Percentiles rank a stretch among this genome's conserved stretches.
These are phyloP conservation scores for Alethe castanea DNA, from an alignment of 2,113 vertebrate species.

Conservation along the genomic window DNA sequence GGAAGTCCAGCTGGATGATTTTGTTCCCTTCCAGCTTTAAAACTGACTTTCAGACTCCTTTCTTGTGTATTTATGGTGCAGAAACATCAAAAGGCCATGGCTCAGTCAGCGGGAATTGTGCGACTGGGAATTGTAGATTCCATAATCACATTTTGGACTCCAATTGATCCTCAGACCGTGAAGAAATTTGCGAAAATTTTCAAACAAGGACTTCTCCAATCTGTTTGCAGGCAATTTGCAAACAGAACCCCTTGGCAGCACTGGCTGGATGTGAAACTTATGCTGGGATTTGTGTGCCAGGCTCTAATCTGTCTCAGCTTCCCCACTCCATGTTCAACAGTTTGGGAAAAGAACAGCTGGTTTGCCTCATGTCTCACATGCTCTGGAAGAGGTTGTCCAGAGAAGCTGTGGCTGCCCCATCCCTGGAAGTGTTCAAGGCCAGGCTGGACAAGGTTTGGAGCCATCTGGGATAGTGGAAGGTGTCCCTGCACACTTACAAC, in stretches of 20 bases:
- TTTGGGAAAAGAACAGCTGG: neutral
- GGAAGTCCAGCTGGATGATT: neutral
- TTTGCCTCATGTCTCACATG: neutral
- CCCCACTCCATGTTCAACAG: neutral
- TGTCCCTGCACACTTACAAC: neutral
- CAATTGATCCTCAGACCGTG: conserved; percentile 16
- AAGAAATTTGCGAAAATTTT: conserved; percentile 40
- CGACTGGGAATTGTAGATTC: neutral
- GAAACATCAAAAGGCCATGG: neutral
- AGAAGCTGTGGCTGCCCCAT: neutral
- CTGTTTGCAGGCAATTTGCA: conserved; percentile 55
- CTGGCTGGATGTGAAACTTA: neutral
- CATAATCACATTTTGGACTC: conserved; percentile 26
- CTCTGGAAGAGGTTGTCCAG: neutral
- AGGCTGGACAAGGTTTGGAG: neutral
- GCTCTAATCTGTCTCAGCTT: neutral
- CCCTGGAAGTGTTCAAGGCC: neutral
- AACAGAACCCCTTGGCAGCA: conserved; percentile 15
- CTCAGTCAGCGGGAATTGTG: neutral
- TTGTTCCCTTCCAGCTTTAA: neutral
- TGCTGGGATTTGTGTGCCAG: neutral
- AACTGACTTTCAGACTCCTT: neutral
- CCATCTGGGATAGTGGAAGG: neutral
- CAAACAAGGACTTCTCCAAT: conserved; percentile 24
- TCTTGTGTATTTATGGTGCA: neutral